These are phyloP conservation scores for Anolis sagrei DNA, from an alignment of 2,113 vertebrate genomes.

Conservation along the genomic window DNA sequence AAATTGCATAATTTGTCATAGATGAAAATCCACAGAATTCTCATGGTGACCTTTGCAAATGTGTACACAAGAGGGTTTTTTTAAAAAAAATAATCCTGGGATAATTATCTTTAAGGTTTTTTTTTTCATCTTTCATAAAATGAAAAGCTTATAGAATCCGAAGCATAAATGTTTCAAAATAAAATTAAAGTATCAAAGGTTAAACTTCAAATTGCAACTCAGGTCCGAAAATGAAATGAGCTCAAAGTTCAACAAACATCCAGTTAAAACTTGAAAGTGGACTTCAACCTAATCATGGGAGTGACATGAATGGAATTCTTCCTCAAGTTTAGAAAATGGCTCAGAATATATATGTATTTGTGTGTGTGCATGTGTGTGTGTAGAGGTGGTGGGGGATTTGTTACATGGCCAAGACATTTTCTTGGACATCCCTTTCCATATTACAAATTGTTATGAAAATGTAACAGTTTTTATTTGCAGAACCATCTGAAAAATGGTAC, in stretches of 20 bases:
- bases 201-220: background rate
- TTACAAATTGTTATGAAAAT: no score
- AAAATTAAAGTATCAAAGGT: background rate
- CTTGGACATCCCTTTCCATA: no score
- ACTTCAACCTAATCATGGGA: no score
- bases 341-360: background rate
- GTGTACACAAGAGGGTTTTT: slow-evolving; percentile 45
- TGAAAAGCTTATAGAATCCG: background rate
- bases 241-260: background rate
- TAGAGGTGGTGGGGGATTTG: background rate
- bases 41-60: slow-evolving; percentile 70
- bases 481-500: no score
- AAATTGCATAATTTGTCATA: slow-evolving; percentile 55
- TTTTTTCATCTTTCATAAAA: slow-evolving; percentile 42
- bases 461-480: no score
- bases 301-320: background rate
- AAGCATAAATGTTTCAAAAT: background rate
- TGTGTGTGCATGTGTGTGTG: no score
- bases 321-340: background rate
- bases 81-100: slow-evolving; percentile 13
- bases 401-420: background rate
- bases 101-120: slow-evolving; percentile 35
- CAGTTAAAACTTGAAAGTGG: no score
- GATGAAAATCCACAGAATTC: slow-evolving; percentile 50
- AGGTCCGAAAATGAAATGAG: background rate